These are phyloP conservation scores for Agelastica alni DNA, from an alignment of 2,888 invertebrate species.

Conservation along the genomic window DNA sequence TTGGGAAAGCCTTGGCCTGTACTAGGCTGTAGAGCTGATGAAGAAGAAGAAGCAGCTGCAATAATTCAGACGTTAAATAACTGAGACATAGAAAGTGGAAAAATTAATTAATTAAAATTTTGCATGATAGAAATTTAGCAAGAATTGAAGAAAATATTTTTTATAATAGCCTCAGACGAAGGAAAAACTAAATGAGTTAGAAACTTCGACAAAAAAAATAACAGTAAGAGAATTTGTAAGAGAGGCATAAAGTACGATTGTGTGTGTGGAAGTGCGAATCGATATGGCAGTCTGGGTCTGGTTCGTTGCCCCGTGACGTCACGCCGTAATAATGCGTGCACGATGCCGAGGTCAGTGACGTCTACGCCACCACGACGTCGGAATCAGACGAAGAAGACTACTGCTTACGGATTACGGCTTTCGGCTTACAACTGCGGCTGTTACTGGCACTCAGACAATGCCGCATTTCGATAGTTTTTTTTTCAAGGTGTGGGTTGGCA, in stretches of 20 bases:
- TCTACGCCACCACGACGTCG: slow-evolving; percentile 24
- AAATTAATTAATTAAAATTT: too few species aligned
- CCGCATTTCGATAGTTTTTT: slow-evolving; percentile 25
- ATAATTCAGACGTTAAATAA: too few species aligned
- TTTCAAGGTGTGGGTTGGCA: slow-evolving; percentile 23
- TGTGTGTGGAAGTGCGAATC: slow-evolving; percentile 28
- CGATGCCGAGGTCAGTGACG: slow-evolving; percentile 35
- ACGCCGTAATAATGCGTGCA: slow-evolving; percentile 35
- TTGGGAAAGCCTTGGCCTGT: too few species aligned
- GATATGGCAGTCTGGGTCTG: slow-evolving; percentile 39
- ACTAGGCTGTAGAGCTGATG: too few species aligned
- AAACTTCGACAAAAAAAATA: background rate
- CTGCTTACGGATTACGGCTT: slow-evolving; percentile 16
- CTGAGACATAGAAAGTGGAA: too few species aligned
- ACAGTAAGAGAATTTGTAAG: slow-evolving; percentile 7
- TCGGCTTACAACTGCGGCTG: slow-evolving; percentile 1
- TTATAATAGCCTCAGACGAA: too few species aligned
- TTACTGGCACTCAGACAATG: slow-evolving; percentile 23
- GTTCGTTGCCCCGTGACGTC: slow-evolving; percentile 39
- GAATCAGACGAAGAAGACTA: slow-evolving; percentile 15
- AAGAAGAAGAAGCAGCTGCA: too few species aligned
- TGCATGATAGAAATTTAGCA: too few species aligned
- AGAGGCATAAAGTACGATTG: slow-evolving; percentile 14
- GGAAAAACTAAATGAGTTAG: background rate
- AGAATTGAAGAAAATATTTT: too few species aligned